These are phyloP conservation scores for Prunella strophiata DNA, from an alignment of 2,797 vertebrate genomes.

Conservation along the genomic window DNA sequence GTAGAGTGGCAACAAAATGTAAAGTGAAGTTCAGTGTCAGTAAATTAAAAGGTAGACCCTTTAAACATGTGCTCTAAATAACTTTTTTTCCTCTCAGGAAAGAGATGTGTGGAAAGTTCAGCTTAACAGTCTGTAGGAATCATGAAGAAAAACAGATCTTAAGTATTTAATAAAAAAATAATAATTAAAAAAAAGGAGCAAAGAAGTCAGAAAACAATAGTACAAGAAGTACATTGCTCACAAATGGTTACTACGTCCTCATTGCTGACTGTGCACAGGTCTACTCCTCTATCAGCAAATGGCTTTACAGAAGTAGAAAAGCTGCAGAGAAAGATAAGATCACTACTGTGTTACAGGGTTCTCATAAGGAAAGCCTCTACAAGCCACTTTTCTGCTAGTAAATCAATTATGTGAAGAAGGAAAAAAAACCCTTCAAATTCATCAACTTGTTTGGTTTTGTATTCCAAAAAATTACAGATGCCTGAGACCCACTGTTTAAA, in stretches of 20 bases:
- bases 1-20: neutral
- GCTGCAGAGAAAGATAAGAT: slow-evolving; percentile 8
- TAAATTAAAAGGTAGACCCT: neutral
- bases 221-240: neutral
- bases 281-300: neutral
- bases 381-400: neutral
- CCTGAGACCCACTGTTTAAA: neutral
- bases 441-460: neutral
- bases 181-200: neutral
- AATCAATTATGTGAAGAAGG: neutral
- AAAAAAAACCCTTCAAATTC: neutral
- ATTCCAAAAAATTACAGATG: neutral
- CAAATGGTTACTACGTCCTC: neutral
- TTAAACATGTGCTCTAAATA: neutral
- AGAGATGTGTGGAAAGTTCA: neutral
- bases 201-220: neutral
- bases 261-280: neutral
- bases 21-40: neutral
- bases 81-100: neutral
- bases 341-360: neutral
- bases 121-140: neutral
- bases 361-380: neutral
- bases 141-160: neutral
- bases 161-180: neutral
- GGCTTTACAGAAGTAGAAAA: neutral